phyloP scores from a whole-genome alignment of 2,113 vertebrate genomes.

The Tragelaphus scriptus region DNA sequence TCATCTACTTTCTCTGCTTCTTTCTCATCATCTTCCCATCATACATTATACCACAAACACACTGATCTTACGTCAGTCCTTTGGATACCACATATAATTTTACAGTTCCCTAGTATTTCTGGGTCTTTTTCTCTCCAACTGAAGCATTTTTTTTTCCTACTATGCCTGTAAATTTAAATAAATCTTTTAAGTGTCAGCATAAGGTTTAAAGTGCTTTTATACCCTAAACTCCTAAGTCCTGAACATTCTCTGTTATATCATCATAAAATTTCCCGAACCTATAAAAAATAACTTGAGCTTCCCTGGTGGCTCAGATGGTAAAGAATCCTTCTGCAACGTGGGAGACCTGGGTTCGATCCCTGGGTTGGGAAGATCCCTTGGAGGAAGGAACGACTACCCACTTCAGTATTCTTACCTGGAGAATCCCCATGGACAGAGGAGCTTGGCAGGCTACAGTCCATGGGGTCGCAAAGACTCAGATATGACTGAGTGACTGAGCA shows the following conservation, averaged over 20 bases:
- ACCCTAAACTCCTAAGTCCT: background rate
- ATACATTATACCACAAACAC: background rate
- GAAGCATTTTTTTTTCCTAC: background rate
- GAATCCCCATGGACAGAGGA: background rate
- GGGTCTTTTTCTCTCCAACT: background rate
- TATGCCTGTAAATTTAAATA: background rate
- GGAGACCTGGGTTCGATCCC: background rate
- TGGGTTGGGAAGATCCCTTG: background rate
- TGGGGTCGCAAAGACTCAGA: background rate
- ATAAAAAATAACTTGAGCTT: background rate
- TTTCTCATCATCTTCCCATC: background rate
- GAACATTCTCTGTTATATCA: background rate
- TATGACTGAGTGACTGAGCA: background rate
- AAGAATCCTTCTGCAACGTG: background rate
- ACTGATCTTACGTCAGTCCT: background rate
- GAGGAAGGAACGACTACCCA: background rate
- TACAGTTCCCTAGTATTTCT: background rate
- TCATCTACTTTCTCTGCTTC: background rate
- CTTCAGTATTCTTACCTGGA: background rate
- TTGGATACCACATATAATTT: background rate
- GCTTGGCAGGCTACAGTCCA: background rate
- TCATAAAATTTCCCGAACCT: background rate
- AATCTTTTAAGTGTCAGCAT: background rate
- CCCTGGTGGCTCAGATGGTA: background rate
- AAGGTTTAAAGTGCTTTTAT: background rate